Evolutionary conservation across 1,140 invertebrate species (phyloP), one percentile per base, ranked within the genome.

Genomic region (Drepana arcuata): DNA sequence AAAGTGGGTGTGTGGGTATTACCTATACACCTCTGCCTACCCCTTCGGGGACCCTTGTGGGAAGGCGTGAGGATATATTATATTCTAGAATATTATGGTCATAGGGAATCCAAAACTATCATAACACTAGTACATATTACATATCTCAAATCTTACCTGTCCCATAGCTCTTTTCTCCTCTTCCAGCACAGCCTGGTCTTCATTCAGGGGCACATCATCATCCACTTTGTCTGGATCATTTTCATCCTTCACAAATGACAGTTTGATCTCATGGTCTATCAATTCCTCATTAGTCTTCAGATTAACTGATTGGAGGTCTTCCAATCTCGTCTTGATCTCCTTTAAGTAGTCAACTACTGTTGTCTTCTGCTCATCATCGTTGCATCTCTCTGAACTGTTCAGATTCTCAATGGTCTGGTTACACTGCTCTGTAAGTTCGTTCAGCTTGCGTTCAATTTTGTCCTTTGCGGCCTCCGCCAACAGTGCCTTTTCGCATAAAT

Each of bases 91-190:
- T n/a, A n/a, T n/a, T n/a, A n/a, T n/a, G n/a, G n/a, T n/a, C n/a
- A n/a, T n/a, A n/a, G n/a, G n/a, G n/a, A n/a, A n/a, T n/a, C n/a
- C n/a, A n/a, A n/a, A n/a, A n/a, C n/a, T n/a, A n/a, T n/a, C n/a
- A n/a, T n/a, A n/a, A n/a, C n/a, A n/a, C n/a, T n/a, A n/a, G n/a
- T n/a, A n/a, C n/a, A n/a, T n/a, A n/a, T n/a, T n/a, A n/a, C n/a
- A n/a, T n/a, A n/a, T n/a, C n/a, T n/a, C n/a, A n/a, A n/a, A 25
- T 23, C 5, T 43, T 54, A 83, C 86, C 69, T 90, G 89, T 40
- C 87, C 85, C 36, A 88, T 72, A 1, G 89, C 88, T 55, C 90
- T 86, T 35, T 87, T 86, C 50, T 90, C 88, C 27, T 89, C 86
- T 45, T 88, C 85, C 37, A 88, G 71, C 18, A 88, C 86, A 16